phyloP scores from a whole-genome alignment of 2,113 vertebrate genomes.

The Cottus gobio region DNA sequence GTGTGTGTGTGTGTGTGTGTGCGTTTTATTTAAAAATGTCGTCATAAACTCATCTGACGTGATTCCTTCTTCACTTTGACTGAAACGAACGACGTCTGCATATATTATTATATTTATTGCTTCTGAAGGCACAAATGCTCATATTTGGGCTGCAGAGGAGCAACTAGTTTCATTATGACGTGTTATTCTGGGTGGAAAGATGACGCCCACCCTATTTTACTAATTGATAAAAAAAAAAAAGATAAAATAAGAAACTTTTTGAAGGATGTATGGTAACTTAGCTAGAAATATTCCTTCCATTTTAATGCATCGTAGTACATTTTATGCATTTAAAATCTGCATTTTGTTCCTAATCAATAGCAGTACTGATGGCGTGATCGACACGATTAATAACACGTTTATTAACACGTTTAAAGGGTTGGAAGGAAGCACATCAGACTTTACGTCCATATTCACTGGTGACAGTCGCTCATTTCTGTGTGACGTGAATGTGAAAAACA shows the following conservation, averaged over 20 bases:
- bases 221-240: slow-evolving; percentile 10
- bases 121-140: background rate
- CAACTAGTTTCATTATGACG: slow-evolving; percentile 53
- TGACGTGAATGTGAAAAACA: slow-evolving; percentile 11
- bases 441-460: slow-evolving; percentile 12
- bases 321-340: background rate
- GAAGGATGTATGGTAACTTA: background rate
- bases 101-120: background rate
- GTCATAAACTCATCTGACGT: slow-evolving; percentile 45
- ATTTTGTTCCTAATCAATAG: background rate
- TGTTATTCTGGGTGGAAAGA: slow-evolving; percentile 14
- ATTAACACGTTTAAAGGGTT: background rate
- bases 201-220: slow-evolving; percentile 23
- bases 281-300: background rate
- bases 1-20: slow-evolving; percentile 33
- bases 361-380: background rate
- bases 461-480: background rate
- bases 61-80: slow-evolving; percentile 46
- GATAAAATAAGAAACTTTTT: slow-evolving; percentile 1
- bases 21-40: slow-evolving; percentile 8
- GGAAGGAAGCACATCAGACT: slow-evolving; percentile 45
- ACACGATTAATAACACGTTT: background rate
- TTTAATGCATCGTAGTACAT: background rate
- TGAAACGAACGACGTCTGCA: background rate
- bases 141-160: slow-evolving; percentile 22